A percentile compares a stretch with the other conserved stretches of the same genome.
Conservation (phyloP, 1,140 invertebrate species). For the Lasaia peninsularis region DNA sequence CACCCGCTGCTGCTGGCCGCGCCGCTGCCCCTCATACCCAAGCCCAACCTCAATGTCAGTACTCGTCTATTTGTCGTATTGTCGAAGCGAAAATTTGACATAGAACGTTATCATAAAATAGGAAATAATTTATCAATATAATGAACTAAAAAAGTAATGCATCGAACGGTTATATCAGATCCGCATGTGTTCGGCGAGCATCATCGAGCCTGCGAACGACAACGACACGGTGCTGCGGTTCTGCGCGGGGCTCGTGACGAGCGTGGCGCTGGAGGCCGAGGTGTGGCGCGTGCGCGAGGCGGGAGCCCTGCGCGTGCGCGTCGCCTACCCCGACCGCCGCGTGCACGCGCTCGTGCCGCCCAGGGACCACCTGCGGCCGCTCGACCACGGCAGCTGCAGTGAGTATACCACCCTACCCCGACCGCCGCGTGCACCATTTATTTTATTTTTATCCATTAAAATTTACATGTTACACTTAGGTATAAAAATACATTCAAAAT, state of each 20-base stretch:
- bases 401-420: slow-evolving; percentile 17
- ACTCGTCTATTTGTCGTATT: no score
- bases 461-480: no score
- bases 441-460: no score
- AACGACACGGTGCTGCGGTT: slow-evolving; percentile 93
- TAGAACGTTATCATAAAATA: no score
- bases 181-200: slow-evolving; percentile 86
- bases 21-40: slow-evolving; percentile 79
- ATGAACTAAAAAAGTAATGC: no score
- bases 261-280: slow-evolving; percentile 91
- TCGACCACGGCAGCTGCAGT: slow-evolving; percentile 66
- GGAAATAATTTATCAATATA: no score
- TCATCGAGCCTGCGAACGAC: slow-evolving; percentile 90
- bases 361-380: slow-evolving; percentile 81
- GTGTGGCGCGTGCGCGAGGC: slow-evolving; percentile 88
- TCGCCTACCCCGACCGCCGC: slow-evolving; percentile 95
- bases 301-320: slow-evolving; percentile 85
- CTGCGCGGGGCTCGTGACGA: slow-evolving; percentile 93
- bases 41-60: slow-evolving; percentile 76
- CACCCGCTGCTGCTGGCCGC: slow-evolving; percentile 86
- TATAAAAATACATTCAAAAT: no score
- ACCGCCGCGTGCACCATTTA: no score
- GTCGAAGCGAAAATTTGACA: no score
- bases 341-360: slow-evolving; percentile 89
- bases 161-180: no score